Base-by-base conservation (phyloP, 1,140 invertebrate genomes). In the Bombyx mori region DNA sequence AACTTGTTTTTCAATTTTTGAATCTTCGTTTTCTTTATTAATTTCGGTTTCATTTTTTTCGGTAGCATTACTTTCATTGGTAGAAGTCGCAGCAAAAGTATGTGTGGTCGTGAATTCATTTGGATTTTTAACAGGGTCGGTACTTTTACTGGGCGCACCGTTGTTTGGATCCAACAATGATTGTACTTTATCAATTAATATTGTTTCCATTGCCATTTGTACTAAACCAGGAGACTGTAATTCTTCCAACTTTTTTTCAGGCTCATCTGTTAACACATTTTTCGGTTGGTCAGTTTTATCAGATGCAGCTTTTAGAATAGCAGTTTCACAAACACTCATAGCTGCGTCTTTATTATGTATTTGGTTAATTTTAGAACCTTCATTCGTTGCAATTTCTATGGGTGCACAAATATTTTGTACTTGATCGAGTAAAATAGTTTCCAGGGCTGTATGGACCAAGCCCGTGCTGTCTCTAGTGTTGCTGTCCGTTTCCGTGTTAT, bases 131-230 rank as follows among this genome's bases (percentile, higher is more conserved):
- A 7, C 45, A 12, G 2, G n/a, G 6, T n/a, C 8, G 48, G 8
- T 35, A 46, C 6, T 46, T 12, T 46, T 46, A 9, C 45, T 2
- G 6, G 45, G 26, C 4, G 26, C 26, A 35, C 4, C 4, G 4
- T 35, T 35, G 2, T 3, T 35, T 35, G 56, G 45, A 48, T 18
- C 22, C 42, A 58, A 56, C n/a, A 67, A 42, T 12, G 56, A 45
- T 49, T 57, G 59, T 10, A 71, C 68, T 60, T 75, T 71, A 52
- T 78, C 77, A 56, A 78, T 62, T 3, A 77, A 62, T 26, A 78
- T 77, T 42, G 75, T 78, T 59, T 79, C 60, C 46, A 80, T 74
- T n/a, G 77, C 77, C n/a, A 66, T 73, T 7, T 66, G 62, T 7
- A 81, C 54, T 22, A 81, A 52, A 35, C 63, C 43, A 10, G 57